phyloP scores from a whole-genome alignment of 2,797 vertebrate species.

The Staurois parvus region DNA sequence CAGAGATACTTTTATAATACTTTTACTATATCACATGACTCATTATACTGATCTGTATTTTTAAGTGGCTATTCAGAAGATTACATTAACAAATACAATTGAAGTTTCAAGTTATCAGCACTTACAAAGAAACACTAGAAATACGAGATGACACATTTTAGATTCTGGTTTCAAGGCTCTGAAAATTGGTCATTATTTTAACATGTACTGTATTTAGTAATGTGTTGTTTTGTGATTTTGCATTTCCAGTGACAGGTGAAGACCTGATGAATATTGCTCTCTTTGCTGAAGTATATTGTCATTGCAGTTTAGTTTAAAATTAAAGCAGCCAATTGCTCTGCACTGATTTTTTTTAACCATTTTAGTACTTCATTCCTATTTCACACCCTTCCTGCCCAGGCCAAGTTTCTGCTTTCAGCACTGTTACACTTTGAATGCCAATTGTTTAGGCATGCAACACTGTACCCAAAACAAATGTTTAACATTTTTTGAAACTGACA shows the following conservation, averaged over 20 bases:
- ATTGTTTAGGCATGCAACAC: too few relatives aligned
- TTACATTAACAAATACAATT: constrained; percentile 2
- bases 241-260: background rate
- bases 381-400: too few relatives aligned
- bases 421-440: too few relatives aligned
- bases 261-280: background rate
- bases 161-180: background rate
- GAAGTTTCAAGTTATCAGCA: background rate
- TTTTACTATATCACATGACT: background rate
- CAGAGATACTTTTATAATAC: too few relatives aligned
- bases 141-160: background rate
- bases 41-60: background rate
- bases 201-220: background rate
- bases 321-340: background rate
- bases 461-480: too few relatives aligned
- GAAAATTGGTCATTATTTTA: constrained; percentile 1
- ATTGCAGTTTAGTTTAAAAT: background rate
- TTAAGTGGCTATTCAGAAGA: background rate
- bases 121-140: background rate
- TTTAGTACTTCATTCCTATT: too few relatives aligned
- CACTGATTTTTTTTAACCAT: too few relatives aligned
- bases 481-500: too few relatives aligned
- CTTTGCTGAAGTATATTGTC: background rate
- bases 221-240: background rate
- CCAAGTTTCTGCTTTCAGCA: too few relatives aligned